A percentile compares a stretch with the other conserved stretches of the same genome.
phyloP scores from a whole-genome alignment of 2,113 vertebrate species.

The Oplegnathus fasciatus region DNA sequence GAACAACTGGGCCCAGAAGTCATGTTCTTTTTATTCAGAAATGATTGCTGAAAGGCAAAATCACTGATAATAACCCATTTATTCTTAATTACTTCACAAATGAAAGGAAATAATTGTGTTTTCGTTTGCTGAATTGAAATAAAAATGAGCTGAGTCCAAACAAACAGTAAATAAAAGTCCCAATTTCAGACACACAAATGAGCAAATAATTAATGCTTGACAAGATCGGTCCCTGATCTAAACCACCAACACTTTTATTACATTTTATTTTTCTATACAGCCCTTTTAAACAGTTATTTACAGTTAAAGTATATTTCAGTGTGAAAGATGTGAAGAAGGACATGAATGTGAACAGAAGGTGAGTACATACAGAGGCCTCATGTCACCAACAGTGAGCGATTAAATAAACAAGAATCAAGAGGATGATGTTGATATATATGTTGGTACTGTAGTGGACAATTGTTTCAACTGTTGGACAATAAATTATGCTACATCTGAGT shows the following conservation, averaged over 20 bases:
- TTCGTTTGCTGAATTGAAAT: background rate
- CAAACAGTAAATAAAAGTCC: background rate
- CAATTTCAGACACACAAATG: background rate
- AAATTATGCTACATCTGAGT: slow-evolving; percentile 68
- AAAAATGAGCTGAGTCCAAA: background rate
- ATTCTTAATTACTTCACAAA: slow-evolving; percentile 23
- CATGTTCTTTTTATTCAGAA: background rate
- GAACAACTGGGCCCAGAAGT: no score
- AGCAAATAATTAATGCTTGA: slow-evolving; percentile 28
- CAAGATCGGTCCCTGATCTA: slow-evolving; percentile 43
- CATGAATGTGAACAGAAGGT: slow-evolving; percentile 6
- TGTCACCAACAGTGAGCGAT: slow-evolving; percentile 27
- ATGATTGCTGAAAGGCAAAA: background rate
- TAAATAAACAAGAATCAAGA: slow-evolving; percentile 21
- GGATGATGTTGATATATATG: background rate
- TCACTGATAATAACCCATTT: slow-evolving; percentile 9
- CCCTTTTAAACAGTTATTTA: slow-evolving; percentile 73
- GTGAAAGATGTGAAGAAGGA: slow-evolving; percentile 22
- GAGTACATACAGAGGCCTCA: slow-evolving; percentile 1
- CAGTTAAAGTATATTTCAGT: slow-evolving; percentile 45
- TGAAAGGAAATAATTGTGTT: slow-evolving; percentile 6
- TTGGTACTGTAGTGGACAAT: background rate
- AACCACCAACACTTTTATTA: slow-evolving; percentile 58
- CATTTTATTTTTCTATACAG: slow-evolving; percentile 68
- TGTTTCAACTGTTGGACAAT: slow-evolving; percentile 35